Conservation (phyloP, 1,140 invertebrate genomes). For the Polyergus mexicanus region DNA sequence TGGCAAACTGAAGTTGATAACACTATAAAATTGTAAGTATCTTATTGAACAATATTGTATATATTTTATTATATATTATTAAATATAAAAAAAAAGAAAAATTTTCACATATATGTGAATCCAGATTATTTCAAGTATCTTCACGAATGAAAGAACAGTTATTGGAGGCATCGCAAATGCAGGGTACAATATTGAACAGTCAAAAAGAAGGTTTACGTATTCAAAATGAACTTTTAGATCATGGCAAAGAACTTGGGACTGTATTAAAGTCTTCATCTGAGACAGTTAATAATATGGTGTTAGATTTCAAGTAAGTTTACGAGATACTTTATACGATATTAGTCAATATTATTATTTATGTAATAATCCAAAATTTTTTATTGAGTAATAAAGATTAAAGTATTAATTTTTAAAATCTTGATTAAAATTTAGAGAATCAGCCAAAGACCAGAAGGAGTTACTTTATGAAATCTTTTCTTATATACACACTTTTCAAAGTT, state of each 20-base stretch:
- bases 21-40: conserved; percentile 85
- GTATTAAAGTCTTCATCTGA: conserved; percentile 80
- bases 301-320: conserved; percentile 85
- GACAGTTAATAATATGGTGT: conserved; percentile 85
- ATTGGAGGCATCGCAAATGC: conserved; percentile 87
- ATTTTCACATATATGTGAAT: conserved; percentile 68
- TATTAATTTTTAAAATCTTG: conserved; percentile 60
- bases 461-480: conserved; percentile 88
- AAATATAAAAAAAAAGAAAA: not conserved
- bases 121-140: conserved; percentile 85
- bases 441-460: conserved; percentile 86
- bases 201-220: conserved; percentile 81
- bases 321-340: not conserved
- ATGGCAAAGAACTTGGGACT: conserved; percentile 80
- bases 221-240: conserved; percentile 79
- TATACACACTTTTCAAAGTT: conserved; percentile 86
- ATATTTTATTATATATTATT: not conserved
- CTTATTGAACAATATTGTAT: not conserved
- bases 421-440: conserved; percentile 81
- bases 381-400: conserved; percentile 11
- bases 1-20: conserved; percentile 90
- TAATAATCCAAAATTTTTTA: not conserved
- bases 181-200: conserved; percentile 87
- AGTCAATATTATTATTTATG: conserved; percentile 8
- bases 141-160: conserved; percentile 87